These are phyloP conservation scores for Tachypleus tridentatus DNA, from an alignment of 1,140 invertebrate species.

Conservation along the genomic window DNA sequence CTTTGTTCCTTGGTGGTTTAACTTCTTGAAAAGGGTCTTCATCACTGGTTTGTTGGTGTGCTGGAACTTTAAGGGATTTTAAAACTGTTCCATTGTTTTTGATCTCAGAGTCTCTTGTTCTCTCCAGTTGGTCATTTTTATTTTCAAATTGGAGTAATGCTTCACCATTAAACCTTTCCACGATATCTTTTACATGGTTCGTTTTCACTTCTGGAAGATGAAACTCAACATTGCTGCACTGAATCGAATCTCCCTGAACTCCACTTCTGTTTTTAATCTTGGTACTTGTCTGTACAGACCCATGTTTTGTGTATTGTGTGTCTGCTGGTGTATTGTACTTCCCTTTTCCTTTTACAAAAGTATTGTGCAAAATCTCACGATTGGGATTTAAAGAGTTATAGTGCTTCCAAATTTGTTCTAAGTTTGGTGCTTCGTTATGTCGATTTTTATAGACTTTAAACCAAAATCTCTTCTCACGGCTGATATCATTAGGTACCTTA, in stretches of 20 bases:
- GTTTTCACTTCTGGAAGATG: constrained; percentile 13
- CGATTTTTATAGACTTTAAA: constrained; percentile 20
- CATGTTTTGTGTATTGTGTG: too few species aligned
- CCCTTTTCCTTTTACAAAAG: constrained; percentile 3
- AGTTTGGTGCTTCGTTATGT: constrained; percentile 13
- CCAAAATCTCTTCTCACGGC: constrained; percentile 15
- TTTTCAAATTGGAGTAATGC: constrained; percentile 8
- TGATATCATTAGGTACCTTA: not conserved
- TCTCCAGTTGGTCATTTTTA: constrained; percentile 4
- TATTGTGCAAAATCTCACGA: constrained; percentile 5
- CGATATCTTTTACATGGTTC: constrained; percentile 17
- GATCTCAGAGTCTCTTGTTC: constrained; percentile 10
- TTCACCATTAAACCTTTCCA: constrained; percentile 16
- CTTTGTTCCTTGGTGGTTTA: not conserved
- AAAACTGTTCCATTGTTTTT: not conserved
- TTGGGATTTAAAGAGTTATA: constrained; percentile 11
- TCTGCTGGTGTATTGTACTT: constrained; percentile 6
- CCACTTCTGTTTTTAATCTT: too few species aligned
- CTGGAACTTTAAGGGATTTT: too few species aligned
- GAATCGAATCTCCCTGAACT: too few species aligned
- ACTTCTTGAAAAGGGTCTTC: constrained; percentile 7
- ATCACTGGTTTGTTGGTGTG: too few species aligned
- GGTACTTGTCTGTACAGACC: too few species aligned
- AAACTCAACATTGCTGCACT: constrained; percentile 13
- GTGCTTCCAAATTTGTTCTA: constrained; percentile 4